Evolutionary conservation across 2,797 vertebrate species (phyloP), one percentile per base, ranked within the genome.

Genomic region (Tiaroga cobitis): DNA sequence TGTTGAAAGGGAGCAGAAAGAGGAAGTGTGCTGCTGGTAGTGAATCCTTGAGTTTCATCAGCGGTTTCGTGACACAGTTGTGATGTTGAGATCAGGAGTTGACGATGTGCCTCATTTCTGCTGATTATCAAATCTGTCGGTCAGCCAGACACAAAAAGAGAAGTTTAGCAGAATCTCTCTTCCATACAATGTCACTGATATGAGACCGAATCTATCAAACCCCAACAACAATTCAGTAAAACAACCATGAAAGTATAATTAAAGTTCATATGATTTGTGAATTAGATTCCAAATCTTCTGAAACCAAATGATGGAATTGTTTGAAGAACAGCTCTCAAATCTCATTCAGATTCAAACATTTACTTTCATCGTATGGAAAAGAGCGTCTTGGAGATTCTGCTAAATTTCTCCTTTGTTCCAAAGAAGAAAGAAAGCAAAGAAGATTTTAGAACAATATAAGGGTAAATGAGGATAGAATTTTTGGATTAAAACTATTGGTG

Each of bases 11-110:
- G 63, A 75, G 49, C 69, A 29, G 37, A 89, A 86, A 81, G 68
- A 69, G 85, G 88, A 90, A 88, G 61, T 74, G 21, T 79, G 68
- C n/a, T 11, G 72, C 59, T 15, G 74, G 46, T 51, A 69, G 54
- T 34, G 41, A 18, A 18, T 68, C 39, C 39, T 19, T 19, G 54
- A 86, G 90, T 91, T 87, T 89, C 89, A 77, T 67, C 29, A 24
- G 69, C 8, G 46, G 69, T 82, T 75, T 86, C 63, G n/a, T 87
- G 87, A 89, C 76, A 39, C 39, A 41, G 18, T 29, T 84, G 85
- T 59, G 77, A 65, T 61, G 82, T 87, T 63, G 29, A 34, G 24
- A 76, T 86, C 84, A 84, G 61, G 81, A 87, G 63, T 34, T 86
- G 15, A 26, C 43, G 26, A 74, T 70, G 43, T 54, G 34, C 16